Percentiles rank a stretch among this genome's conserved stretches.
These are phyloP conservation scores for Macaca mulatta DNA, from an alignment of 2,113 vertebrate species.

Conservation along the genomic window DNA sequence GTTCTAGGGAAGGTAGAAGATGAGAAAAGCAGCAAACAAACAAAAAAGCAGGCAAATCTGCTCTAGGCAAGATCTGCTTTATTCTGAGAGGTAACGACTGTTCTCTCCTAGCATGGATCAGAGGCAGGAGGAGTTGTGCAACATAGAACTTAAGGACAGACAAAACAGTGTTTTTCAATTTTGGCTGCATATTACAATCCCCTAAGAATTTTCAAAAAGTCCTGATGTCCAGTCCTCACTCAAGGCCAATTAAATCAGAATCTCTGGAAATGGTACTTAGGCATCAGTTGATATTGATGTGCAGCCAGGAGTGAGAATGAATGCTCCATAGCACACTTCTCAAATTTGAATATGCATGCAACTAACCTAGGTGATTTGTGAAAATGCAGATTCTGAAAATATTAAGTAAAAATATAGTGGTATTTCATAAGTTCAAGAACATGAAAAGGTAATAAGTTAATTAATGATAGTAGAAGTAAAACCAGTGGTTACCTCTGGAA, in stretches of 20 bases:
- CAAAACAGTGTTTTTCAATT: background rate
- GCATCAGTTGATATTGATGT: too few relatives aligned
- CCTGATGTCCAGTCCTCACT: background rate
- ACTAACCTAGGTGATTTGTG: background rate
- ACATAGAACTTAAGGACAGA: background rate
- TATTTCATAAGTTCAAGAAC: background rate
- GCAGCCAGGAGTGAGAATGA: background rate
- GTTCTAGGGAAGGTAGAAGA: background rate
- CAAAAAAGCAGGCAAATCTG: background rate
- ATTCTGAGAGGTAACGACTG: background rate
- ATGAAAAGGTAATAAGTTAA: background rate
- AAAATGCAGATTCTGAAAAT: background rate
- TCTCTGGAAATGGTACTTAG: background rate
- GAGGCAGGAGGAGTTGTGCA: background rate
- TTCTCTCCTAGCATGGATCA: background rate
- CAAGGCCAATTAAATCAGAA: background rate
- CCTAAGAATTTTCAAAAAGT: background rate
- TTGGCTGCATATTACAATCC: background rate
- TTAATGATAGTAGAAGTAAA: background rate
- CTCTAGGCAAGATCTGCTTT: background rate
- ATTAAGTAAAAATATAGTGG: background rate
- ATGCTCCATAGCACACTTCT: background rate
- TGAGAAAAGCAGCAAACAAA: background rate
- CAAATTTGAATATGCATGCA: background rate
- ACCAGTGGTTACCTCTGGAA: background rate